Evolutionary conservation across 2,888 invertebrate species (phyloP).

Genomic region (Oscheius sp.): DNA sequence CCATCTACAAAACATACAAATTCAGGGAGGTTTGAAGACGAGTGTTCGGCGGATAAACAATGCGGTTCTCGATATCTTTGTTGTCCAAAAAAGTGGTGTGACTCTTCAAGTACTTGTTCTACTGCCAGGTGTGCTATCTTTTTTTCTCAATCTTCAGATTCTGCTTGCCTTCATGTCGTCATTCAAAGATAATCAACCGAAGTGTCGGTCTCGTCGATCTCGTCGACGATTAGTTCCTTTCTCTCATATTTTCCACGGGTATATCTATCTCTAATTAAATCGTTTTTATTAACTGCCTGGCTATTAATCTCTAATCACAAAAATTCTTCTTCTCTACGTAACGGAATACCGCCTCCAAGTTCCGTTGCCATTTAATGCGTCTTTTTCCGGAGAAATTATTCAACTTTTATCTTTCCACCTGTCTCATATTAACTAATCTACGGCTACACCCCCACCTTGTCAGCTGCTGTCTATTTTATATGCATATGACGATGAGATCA

Average conservation of each 20-base stretch:
- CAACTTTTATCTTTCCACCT: no score
- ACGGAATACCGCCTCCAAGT: not conserved
- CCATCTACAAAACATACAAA: not conserved
- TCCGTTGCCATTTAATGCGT: no score
- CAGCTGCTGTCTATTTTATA: no score
- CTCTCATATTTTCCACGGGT: constrained; percentile 2
- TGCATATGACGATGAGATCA: no score
- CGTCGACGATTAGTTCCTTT: not conserved
- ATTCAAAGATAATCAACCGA: constrained; percentile 12
- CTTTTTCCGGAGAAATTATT: no score
- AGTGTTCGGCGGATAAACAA: constrained; percentile 13
- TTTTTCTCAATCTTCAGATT: not conserved
- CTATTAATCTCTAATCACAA: no score
- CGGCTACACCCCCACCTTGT: no score
- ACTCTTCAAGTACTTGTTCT: not conserved
- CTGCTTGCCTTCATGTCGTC: constrained; percentile 19
- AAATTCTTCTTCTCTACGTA: not conserved
- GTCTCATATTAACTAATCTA: no score
- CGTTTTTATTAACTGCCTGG: no score
- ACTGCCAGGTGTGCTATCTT: not conserved
- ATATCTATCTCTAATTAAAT: not conserved
- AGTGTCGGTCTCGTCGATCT: constrained; percentile 1
- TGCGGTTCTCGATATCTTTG: constrained; percentile 19
- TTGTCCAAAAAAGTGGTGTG: constrained; percentile 26
- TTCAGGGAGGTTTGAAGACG: constrained; percentile 9